phyloP scores from a whole-genome alignment of 2,113 vertebrate genomes.

The Neoarius graeffei region DNA sequence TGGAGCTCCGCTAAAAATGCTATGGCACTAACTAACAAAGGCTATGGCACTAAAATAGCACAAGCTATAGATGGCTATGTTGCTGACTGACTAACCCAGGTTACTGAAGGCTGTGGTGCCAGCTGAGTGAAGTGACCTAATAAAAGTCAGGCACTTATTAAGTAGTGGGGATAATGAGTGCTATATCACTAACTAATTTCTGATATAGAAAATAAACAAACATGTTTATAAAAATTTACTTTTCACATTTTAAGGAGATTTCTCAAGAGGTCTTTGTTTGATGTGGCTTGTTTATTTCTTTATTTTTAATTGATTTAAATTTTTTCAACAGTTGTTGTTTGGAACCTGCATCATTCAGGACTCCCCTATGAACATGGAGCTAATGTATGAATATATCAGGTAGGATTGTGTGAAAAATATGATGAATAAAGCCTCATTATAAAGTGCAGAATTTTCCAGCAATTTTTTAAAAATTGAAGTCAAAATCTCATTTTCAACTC shows the following conservation, averaged over 20 bases:
- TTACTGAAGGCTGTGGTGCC: background rate
- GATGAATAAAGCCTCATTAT: background rate
- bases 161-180: background rate
- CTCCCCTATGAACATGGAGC: conserved; percentile 60
- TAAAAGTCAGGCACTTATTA: background rate
- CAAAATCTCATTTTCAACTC: background rate
- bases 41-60: background rate
- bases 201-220: background rate
- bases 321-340: conserved; percentile 34
- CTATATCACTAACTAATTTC: background rate
- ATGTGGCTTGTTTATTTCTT: too few species aligned
- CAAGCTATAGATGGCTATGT: background rate
- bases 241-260: background rate
- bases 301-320: background rate
- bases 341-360: conserved; percentile 28
- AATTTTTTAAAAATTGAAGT: background rate
- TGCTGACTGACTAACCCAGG: background rate
- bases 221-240: background rate
- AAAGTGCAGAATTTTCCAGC: background rate
- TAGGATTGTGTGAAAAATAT: conserved; percentile 54
- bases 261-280: background rate
- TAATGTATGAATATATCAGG: conserved; percentile 66
- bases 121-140: background rate
- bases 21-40: background rate
- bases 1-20: too few species aligned